Evolutionary conservation across 2,888 invertebrate species (phyloP), one percentile per base, ranked within the genome.

Genomic region (Drosophila eohydei): DNA sequence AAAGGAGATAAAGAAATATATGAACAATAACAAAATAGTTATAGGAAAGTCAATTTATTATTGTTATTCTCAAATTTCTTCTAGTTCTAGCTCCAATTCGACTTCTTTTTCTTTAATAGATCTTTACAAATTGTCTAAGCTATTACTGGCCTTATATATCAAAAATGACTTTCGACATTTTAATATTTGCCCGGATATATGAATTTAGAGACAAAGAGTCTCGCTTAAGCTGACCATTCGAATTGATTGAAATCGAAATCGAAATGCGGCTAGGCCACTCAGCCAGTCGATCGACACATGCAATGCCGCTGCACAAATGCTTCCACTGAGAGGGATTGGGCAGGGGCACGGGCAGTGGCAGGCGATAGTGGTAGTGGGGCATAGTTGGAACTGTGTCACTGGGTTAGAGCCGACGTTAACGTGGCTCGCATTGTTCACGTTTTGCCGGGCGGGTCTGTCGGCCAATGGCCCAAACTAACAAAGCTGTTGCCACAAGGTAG

Each of bases 341-440:
- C 12, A 8, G 34, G 21, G 5, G 7, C 12, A 8, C 30, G 21
- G 5, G 28, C 30, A 32, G 30, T 7, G 30, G 6, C 30, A 3
- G 12, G 41, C 4, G 38, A 2, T 11, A 2, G 12, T n/a, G 7
- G 44, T 16, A 43, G 41, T 16, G 11, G 41, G 34, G 9, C 26
- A 32, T 3, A 11, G 46, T 8, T 46, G 26, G 81, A 83, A 79
- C 68, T 86, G 81, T 83, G 83, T 83, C 81, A 84, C 66, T 86
- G 75, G 86, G 86, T 83, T 81, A 83, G 50, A 57, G 36, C 32
- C 61, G 65, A 38, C 56, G 54, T 59, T 67, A 57, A 51, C 55
- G 63, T 73, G 61, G 60, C 76, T 56, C 54, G 59, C 66, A 76
- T 63, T 71, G 71, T 71, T 64, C 68, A 55, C 62, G 62, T 59